phyloP scores from a whole-genome alignment of 2,113 vertebrate genomes.

The Aythya baeri region DNA sequence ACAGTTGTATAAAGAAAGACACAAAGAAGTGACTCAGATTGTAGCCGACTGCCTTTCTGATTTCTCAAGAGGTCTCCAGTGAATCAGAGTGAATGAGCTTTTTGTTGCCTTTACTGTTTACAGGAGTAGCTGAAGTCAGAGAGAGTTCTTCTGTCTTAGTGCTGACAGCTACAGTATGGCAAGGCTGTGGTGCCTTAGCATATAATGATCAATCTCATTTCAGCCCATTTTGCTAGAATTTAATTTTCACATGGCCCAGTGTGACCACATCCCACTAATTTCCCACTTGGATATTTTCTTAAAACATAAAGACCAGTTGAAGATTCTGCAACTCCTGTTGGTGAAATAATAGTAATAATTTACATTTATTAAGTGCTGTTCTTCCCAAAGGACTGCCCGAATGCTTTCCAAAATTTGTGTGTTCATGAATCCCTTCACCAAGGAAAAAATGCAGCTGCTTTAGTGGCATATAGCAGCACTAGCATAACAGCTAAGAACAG shows the following conservation, averaged over 20 bases:
- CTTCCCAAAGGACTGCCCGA: constrained; percentile 45
- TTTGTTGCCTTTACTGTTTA: constrained; percentile 45
- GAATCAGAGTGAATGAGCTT: constrained; percentile 42
- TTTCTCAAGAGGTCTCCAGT: constrained; percentile 44
- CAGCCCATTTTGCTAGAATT: constrained; percentile 61
- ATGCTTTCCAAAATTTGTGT: constrained; percentile 50
- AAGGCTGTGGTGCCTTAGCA: constrained; percentile 3
- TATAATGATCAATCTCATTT: constrained; percentile 60
- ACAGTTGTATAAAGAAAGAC: constrained; percentile 16
- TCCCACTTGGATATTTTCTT: constrained; percentile 67
- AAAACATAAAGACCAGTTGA: constrained; percentile 49
- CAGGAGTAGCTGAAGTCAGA: constrained; percentile 42
- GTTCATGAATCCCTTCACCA: constrained; percentile 36
- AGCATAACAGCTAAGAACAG: background rate
- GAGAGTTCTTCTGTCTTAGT: constrained; percentile 30
- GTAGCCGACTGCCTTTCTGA: background rate
- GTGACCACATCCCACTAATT: constrained; percentile 59
- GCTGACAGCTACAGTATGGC: constrained; percentile 47
- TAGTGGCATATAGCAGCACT: background rate
- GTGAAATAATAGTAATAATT: constrained; percentile 63
- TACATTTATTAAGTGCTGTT: constrained; percentile 60
- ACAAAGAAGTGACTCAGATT: constrained; percentile 27
- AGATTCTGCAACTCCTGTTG: constrained; percentile 59
- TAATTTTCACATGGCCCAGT: constrained; percentile 61
- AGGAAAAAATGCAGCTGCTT: constrained; percentile 22